Conservation (phyloP, 23 tunicate genomes). For the Oikopleura vanhoeffeni region DNA sequence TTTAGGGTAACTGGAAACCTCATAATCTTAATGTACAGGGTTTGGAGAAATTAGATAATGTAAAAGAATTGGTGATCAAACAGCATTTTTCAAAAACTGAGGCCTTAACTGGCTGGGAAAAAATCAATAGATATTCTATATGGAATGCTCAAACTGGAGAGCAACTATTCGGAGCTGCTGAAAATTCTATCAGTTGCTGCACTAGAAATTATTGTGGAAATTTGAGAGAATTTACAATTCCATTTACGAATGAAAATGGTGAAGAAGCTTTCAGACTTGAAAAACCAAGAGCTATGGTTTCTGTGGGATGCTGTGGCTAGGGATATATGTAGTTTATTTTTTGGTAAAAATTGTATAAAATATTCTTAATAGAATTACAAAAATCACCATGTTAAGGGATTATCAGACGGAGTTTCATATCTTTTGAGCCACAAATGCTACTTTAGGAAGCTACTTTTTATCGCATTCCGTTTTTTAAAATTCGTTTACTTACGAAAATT, state of each 20-base stretch:
- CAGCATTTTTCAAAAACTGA: neutral
- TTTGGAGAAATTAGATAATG: neutral
- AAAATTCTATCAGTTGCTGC: neutral
- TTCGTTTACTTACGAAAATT: no score
- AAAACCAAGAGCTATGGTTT: neutral
- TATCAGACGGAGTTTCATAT: no score
- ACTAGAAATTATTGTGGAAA: neutral
- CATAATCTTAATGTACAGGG: no score
- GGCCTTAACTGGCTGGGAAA: neutral
- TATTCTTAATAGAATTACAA: no score
- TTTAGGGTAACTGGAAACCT: no score
- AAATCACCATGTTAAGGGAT: no score
- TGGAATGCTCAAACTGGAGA: conserved; percentile 13
- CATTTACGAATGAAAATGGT: neutral
- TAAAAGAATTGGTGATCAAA: neutral
- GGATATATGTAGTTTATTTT: no score
- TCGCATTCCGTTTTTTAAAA: no score
- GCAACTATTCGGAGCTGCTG: neutral
- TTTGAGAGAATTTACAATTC: neutral
- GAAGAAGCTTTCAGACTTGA: neutral
- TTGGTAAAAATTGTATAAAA: no score
- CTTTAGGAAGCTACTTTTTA: no score
- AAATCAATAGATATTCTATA: neutral
- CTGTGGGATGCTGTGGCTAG: no score
- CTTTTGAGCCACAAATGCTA: no score